Evolutionary conservation across 2,888 invertebrate species (phyloP), one percentile per base, ranked within the genome.

Genomic region (Drosophila siamana): DNA sequence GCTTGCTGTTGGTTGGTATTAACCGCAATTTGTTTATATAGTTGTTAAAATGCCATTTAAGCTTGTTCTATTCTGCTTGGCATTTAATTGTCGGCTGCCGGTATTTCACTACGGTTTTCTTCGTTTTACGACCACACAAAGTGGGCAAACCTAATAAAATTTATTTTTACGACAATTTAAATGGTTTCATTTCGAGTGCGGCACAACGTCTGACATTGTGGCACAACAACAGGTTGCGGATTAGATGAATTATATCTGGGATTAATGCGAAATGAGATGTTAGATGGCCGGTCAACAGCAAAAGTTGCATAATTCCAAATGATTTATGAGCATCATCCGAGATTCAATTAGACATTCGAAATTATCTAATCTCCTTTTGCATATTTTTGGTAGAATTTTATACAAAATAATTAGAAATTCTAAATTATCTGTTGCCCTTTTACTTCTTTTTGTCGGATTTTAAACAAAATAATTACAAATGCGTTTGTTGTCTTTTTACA

Each of bases 1-100:
- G 62, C 9, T 56, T n/a, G n/a, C n/a, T n/a, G n/a, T n/a, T n/a
- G n/a, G 41, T 61, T 65, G 70, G 78, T 73, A 88, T 78, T 84
- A 78, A 80, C 90, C 90, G 72, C 89, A 90, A 90, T 88, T 82
- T 88, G 90, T 88, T 89, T 90, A 86, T 90, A 78, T 86, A 83
- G 86, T 86, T 89, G 88, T 89, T 86, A 80, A 83, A 84, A 83
- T 80, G 77, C 77, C 90, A 86, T 83, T 83, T 84, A 59, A 59
- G 66, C 81, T 90, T 90, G 81, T 79, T 77, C 73, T 80, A 76
- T 88, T 70, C 66, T 51, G 69, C 74, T 81, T 85, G 88, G 80
- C 86, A 80, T 86, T 83, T 88, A 89, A 89, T 89, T 88, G 87
- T 77, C 72, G 76, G 33, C 74, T 65, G 74, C 74, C 70, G 69